These are phyloP conservation scores for Achatina immaculata DNA, from an alignment of 1,140 invertebrate species.

Conservation along the genomic window DNA sequence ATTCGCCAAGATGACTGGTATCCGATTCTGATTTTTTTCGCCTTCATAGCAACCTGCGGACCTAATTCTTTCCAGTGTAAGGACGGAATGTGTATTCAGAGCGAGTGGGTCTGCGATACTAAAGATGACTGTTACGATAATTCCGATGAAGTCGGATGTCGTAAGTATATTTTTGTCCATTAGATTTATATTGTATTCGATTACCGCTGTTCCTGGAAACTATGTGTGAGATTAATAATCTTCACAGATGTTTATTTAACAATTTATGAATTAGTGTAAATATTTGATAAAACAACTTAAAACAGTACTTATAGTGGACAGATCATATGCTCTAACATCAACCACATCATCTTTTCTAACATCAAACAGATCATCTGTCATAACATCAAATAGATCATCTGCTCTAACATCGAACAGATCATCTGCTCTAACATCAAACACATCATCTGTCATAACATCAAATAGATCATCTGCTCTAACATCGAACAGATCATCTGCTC, in stretches of 20 bases:
- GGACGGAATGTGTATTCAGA: constrained; percentile 92
- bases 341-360: too few species aligned
- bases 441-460: too few species aligned
- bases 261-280: neutral
- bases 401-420: too few species aligned
- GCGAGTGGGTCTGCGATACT: constrained; percentile 97
- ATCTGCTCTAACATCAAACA: too few species aligned
- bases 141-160: constrained; percentile 55
- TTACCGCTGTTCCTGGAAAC: too few species aligned
- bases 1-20: too few species aligned
- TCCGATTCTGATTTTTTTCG: too few species aligned
- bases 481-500: too few species aligned
- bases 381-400: too few species aligned
- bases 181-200: neutral
- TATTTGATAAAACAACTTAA: neutral
- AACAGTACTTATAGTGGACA: neutral
- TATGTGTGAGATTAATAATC: neutral
- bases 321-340: too few species aligned
- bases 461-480: too few species aligned
- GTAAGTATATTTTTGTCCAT: constrained; percentile 40
- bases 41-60: neutral
- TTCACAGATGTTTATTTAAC: neutral
- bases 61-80: constrained; percentile 85
- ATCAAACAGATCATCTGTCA: too few species aligned
- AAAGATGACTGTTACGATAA: constrained; percentile 76